Evolutionary conservation across 30 jellyfish, hydroid and myxozoan genomes (phyloP).

Genomic region (Aurelia coerulea): DNA sequence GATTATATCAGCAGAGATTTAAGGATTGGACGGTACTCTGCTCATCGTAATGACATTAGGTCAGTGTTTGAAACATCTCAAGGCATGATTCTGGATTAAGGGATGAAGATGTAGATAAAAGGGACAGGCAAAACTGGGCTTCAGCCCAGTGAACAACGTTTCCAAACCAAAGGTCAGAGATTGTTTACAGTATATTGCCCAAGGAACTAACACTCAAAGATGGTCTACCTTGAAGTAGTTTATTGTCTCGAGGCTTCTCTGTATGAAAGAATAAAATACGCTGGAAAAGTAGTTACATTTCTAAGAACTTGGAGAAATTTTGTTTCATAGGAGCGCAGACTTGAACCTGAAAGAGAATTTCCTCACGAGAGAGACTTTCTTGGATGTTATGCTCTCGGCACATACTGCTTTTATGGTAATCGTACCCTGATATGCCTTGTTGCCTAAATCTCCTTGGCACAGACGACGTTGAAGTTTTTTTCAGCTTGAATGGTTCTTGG

Average conservation of each 20-base stretch:
- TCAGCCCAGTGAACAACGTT: constrained; percentile 31
- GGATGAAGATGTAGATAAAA: constrained; percentile 18
- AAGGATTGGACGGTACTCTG: constrained; percentile 8
- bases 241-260: constrained; percentile 21
- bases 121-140: constrained; percentile 43
- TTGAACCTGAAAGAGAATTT: constrained; percentile 37
- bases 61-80: constrained; percentile 10
- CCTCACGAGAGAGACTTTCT: constrained; percentile 28
- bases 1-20: constrained; percentile 30
- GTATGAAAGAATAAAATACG: constrained; percentile 28
- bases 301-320: constrained; percentile 57
- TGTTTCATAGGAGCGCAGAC: neutral
- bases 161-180: constrained; percentile 10
- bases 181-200: neutral
- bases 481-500: constrained; percentile 55
- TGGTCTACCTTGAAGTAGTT: constrained; percentile 21
- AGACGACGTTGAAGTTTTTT: constrained; percentile 45
- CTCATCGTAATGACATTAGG: constrained; percentile 27
- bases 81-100: constrained; percentile 16
- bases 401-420: constrained; percentile 55
- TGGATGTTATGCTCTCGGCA: constrained; percentile 16
- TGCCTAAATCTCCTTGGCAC: constrained; percentile 31
- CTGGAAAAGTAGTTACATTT: constrained; percentile 40
- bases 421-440: constrained; percentile 34
- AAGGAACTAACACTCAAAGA: constrained; percentile 10